Conservation (phyloP, 2,888 invertebrate species). For the Drosophila histrio region DNA sequence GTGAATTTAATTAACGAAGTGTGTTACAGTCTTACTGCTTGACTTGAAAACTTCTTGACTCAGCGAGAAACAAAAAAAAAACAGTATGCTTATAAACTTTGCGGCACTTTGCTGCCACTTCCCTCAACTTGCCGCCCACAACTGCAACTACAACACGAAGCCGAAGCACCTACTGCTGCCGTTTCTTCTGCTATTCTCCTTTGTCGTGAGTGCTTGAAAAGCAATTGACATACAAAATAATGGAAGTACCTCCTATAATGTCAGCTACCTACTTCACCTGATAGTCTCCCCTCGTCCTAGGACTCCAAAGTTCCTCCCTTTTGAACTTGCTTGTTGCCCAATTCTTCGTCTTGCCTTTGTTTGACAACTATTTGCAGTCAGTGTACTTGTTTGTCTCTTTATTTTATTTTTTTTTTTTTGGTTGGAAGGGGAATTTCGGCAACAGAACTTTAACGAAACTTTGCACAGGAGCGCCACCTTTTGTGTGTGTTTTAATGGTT, state of each 20-base stretch:
- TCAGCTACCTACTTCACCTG: conserved; percentile 32
- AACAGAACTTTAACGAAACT: conserved; percentile 46
- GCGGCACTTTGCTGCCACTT: conserved; percentile 33
- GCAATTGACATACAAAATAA: conserved; percentile 79
- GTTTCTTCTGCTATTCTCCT: conserved; percentile 15
- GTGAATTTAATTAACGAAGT: conserved; percentile 61
- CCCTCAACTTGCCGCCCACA: conserved; percentile 1
- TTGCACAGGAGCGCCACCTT: conserved; percentile 34
- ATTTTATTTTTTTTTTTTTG: conserved; percentile 9
- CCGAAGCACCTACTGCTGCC: conserved; percentile 21
- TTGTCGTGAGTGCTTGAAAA: conserved; percentile 74
- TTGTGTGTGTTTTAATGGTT: conserved; percentile 35
- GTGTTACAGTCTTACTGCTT: conserved; percentile 26
- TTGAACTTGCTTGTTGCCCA: conserved; percentile 39
- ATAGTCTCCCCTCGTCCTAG: neutral
- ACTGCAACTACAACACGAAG: conserved; percentile 9
- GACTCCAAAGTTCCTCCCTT: neutral
- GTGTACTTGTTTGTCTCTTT: conserved; percentile 23
- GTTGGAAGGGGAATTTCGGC: conserved; percentile 1
- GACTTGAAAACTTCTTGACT: conserved; percentile 44
- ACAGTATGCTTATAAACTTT: conserved; percentile 49
- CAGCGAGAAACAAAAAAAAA: conserved; percentile 5
- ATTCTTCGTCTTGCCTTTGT: conserved; percentile 40
- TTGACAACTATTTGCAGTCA: conserved; percentile 52
- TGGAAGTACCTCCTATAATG: conserved; percentile 51